Conservation (phyloP, 2,797 vertebrate species). For the Trematomus bernacchii region DNA sequence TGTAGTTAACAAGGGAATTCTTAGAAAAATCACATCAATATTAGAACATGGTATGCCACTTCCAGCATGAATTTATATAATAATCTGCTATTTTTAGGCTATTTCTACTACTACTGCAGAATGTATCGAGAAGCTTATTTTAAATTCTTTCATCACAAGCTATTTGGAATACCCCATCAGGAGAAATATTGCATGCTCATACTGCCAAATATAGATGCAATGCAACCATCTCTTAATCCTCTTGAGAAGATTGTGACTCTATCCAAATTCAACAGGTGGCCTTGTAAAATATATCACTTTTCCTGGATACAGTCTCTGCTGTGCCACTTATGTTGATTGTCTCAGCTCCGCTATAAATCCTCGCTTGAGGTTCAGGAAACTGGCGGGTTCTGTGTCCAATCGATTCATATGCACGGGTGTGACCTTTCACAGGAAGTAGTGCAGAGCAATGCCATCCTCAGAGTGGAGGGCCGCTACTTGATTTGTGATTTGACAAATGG, state of each 20-base stretch:
- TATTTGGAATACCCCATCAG: conserved; percentile 41
- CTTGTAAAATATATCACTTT: conserved; percentile 69
- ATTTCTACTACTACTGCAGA: conserved; percentile 5
- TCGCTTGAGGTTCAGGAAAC: conserved; percentile 54
- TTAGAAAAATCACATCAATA: not conserved
- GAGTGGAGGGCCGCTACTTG: not conserved
- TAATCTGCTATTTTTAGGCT: not conserved
- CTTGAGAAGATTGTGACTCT: conserved; percentile 54
- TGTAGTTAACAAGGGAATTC: conserved; percentile 1
- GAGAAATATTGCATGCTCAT: conserved; percentile 49
- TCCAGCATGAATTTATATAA: not conserved
- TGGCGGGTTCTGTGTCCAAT: conserved; percentile 54
- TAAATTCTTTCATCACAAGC: conserved; percentile 18
- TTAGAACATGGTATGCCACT: not conserved
- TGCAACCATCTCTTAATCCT: conserved; percentile 63
- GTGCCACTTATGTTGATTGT: conserved; percentile 71
- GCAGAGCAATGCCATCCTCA: not conserved
- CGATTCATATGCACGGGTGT: conserved; percentile 43
- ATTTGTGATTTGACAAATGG: not conserved
- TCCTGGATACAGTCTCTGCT: conserved; percentile 52
- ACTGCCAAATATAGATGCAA: conserved; percentile 63
- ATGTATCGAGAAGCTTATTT: not conserved
- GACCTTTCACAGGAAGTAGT: conserved; percentile 38
- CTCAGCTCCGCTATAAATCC: conserved; percentile 65
- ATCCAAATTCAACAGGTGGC: conserved; percentile 71